Percentiles rank a stretch among this genome's conserved stretches.
phyloP scores from a whole-genome alignment of 1,140 invertebrate genomes.

The Aphis craccivora region DNA sequence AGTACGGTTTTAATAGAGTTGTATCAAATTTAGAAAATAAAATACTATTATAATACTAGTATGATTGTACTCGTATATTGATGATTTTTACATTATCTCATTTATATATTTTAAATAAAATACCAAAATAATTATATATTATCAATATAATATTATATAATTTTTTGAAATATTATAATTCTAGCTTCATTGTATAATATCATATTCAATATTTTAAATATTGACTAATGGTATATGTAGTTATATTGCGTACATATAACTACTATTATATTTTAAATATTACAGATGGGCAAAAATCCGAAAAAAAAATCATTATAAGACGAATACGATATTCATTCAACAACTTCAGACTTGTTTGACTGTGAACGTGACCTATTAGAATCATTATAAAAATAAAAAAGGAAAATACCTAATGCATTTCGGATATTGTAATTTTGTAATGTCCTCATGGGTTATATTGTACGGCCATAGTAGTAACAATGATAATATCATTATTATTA shows the following conservation, averaged over 20 bases:
- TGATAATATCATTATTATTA: background rate
- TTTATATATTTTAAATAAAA: background rate
- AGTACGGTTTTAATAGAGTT: background rate
- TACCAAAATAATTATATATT: background rate
- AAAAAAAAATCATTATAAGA: background rate
- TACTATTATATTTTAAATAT: background rate
- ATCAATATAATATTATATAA: background rate
- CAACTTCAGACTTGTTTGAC: background rate
- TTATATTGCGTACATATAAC: background rate
- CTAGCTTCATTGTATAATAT: background rate
- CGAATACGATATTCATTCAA: background rate
- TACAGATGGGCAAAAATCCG: background rate
- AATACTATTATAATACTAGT: background rate
- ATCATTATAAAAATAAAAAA: background rate
- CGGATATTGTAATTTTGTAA: background rate
- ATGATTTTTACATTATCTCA: background rate
- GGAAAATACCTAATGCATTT: background rate
- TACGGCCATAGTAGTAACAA: background rate
- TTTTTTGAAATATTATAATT: background rate
- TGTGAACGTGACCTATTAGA: background rate
- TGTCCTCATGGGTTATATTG: background rate
- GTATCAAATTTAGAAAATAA: background rate
- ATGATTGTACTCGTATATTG: background rate
- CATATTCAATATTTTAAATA: background rate
- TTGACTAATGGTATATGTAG: background rate